Conservation (phyloP, 2,888 invertebrate species). For the Ophraella communa region DNA sequence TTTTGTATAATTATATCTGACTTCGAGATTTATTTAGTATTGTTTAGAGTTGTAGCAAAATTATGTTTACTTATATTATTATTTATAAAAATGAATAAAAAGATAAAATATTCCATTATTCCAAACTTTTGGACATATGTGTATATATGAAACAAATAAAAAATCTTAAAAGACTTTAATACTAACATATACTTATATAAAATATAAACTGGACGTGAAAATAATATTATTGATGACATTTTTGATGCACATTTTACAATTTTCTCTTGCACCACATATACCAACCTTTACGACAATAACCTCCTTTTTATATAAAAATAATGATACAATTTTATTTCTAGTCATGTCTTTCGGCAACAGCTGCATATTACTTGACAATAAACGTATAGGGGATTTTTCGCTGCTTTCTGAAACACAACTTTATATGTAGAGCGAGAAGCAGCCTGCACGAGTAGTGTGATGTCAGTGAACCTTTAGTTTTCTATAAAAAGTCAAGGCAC, state of each 20-base stretch:
- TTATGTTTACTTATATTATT: too few species aligned
- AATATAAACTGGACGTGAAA: too few species aligned
- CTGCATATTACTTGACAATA: conserved; percentile 31
- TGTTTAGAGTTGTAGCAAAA: too few species aligned
- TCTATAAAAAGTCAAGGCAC: conserved; percentile 12
- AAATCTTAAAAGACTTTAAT: too few species aligned
- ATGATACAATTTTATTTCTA: conserved; percentile 28
- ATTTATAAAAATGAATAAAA: too few species aligned
- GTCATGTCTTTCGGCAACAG: conserved; percentile 33
- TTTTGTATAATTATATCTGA: too few species aligned
- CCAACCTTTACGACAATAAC: conserved; percentile 3
- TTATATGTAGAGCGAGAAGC: conserved; percentile 20
- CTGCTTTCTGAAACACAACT: conserved; percentile 20
- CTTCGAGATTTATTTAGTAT: too few species aligned
- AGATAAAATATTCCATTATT: too few species aligned
- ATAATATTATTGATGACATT: too few species aligned
- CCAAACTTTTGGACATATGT: too few species aligned
- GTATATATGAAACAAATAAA: too few species aligned
- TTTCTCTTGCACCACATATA: background rate
- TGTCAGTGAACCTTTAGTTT: conserved; percentile 26
- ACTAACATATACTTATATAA: too few species aligned
- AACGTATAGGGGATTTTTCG: conserved; percentile 27
- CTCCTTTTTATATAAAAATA: conserved; percentile 27
- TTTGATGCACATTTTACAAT: background rate
- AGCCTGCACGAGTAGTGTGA: background rate